phyloP scores from a whole-genome alignment of 1,140 invertebrate species.

The Brachionus rubens region DNA sequence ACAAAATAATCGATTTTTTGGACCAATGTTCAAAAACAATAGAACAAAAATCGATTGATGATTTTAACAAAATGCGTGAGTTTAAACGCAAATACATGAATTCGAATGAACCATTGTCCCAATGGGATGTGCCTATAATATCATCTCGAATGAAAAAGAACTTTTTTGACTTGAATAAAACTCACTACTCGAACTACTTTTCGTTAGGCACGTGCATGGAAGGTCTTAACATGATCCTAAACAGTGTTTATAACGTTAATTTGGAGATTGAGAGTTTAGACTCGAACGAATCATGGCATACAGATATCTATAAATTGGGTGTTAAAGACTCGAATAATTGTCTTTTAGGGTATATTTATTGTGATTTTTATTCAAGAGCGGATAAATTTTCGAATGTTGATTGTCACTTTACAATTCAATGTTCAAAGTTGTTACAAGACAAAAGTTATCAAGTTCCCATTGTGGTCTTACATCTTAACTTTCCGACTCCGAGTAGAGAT shows the following conservation, averaged over 20 bases:
- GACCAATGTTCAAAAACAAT: conserved; percentile 37
- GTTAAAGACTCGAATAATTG: conserved; percentile 66
- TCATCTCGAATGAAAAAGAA: conserved; percentile 20
- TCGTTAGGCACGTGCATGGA: conserved; percentile 92
- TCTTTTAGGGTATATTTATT: conserved; percentile 88
- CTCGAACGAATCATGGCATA: conserved; percentile 77
- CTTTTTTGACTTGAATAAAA: neutral
- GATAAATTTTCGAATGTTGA: conserved; percentile 87
- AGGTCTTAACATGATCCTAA: conserved; percentile 79
- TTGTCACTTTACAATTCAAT: conserved; percentile 95
- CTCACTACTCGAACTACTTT: conserved; percentile 67
- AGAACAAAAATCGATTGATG: neutral
- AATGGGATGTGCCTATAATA: conserved; percentile 41
- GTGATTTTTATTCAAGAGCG: conserved; percentile 85
- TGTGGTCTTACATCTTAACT: conserved; percentile 87
- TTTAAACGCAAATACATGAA: neutral
- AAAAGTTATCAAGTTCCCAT: conserved; percentile 84
- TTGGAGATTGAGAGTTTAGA: conserved; percentile 70
- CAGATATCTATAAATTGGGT: conserved; percentile 78
- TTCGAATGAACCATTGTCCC: neutral
- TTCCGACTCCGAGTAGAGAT: conserved; percentile 66
- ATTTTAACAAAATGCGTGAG: conserved; percentile 65
- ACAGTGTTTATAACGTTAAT: conserved; percentile 71
- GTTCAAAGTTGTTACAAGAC: conserved; percentile 75
- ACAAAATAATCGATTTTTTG: conserved; percentile 38